Base-by-base conservation (phyloP, 2,888 invertebrate species). In the Carcina quercana region DNA sequence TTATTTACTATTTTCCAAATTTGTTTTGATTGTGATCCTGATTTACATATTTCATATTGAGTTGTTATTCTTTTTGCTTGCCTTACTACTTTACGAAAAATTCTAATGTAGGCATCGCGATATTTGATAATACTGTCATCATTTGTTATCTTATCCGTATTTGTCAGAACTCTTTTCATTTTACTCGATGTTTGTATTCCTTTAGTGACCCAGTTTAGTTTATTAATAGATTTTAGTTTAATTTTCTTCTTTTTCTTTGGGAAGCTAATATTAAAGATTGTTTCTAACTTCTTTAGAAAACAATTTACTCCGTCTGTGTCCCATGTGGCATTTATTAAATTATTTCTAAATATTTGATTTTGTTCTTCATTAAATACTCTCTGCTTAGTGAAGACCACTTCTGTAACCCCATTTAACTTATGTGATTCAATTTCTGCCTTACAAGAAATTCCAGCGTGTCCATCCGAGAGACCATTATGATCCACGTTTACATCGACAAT, bases 381-480 rank as follows among this genome's bases (percentile, higher is more conserved):
- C 7, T 14, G 3, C n/a, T 25, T n/a, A 11, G 3, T 14, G 7
- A 11, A 25, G 3, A 25, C 6, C 2, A 14, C 14, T 5, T 13
- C 4, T 14, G 13, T 14, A 5, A 8, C n/a, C 8, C 13, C 2
- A 14, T 25, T 13, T 8, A 14, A 3, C 2, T 7, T 3, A 13
- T 13, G 13, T 7, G 8, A 7, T 13, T 14, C 13, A 2, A 25
- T 8, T 3, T 8, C 5, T 25, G 14, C 5, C 5, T 13, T 6
- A 6, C 4, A 5, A 2, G 14, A 13, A 3, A 15, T n/a, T 2
- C 26, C 26, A 13, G 26, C 26, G 14, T 26, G 26, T 3, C 26
- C 26, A 26, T 26, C 26, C 5, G 26, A 26, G 3, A 15, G 14
- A 14, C 26, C 26, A 15, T 26, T 26, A 10, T 26, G 26, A 5